A percentile compares a stretch with the other conserved stretches of the same genome.
phyloP scores from a whole-genome alignment of 2,888 invertebrate species.

The Aspidapion aeneum region DNA sequence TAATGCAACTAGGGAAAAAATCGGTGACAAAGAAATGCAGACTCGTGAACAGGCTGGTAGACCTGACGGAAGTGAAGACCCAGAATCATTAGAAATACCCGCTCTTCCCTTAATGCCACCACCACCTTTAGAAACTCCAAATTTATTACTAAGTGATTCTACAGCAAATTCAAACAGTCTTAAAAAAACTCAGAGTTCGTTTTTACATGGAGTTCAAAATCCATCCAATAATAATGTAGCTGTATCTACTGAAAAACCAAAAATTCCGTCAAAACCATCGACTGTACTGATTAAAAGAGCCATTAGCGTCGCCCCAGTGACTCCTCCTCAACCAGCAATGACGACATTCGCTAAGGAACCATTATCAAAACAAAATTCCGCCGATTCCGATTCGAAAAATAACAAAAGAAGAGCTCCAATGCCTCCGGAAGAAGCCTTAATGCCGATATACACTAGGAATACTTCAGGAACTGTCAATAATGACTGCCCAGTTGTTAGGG shows the following conservation, averaged over 20 bases:
- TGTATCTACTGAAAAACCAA: conserved; percentile 53
- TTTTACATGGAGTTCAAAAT: not conserved
- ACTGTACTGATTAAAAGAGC: conserved; percentile 40
- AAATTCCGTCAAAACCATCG: conserved; percentile 68
- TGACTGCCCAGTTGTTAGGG: conserved; percentile 52
- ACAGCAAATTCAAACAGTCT: not conserved
- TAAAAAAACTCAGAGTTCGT: not conserved
- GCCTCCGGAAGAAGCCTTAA: conserved; percentile 60
- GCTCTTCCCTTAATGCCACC: conserved; percentile 68
- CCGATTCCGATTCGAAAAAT: conserved; percentile 48
- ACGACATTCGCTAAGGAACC: conserved; percentile 45
- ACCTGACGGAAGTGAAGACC: conserved; percentile 84
- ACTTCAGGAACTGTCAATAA: conserved; percentile 53
- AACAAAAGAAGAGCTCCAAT: conserved; percentile 76
- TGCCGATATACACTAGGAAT: conserved; percentile 47
- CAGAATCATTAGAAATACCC: conserved; percentile 64
- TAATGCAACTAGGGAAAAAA: not conserved
- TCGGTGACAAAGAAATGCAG: conserved; percentile 32
- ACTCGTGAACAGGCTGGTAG: conserved; percentile 80
- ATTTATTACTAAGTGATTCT: conserved; percentile 65
- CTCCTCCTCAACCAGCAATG: conserved; percentile 25
- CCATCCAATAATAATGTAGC: not conserved
- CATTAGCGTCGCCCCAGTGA: conserved; percentile 10
- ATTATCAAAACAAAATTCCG: conserved; percentile 55
- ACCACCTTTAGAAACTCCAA: conserved; percentile 55